Percentiles rank a stretch among this genome's conserved stretches.
phyloP scores from a whole-genome alignment of 2,113 vertebrate genomes.

The Chlorocebus sabaeus region DNA sequence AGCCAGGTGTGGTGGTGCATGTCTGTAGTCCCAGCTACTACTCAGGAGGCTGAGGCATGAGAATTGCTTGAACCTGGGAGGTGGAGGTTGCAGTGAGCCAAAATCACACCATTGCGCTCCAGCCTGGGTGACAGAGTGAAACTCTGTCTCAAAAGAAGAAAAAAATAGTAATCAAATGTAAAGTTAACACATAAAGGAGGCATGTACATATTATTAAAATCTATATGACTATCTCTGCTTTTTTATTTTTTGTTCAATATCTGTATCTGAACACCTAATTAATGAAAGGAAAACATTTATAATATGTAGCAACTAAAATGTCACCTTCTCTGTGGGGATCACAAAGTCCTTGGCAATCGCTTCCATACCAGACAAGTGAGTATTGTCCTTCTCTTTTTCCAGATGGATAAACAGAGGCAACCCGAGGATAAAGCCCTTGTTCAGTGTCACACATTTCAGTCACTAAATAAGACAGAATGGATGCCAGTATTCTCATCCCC shows the following conservation, averaged over 20 bases:
- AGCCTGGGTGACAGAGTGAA: neutral
- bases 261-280: neutral
- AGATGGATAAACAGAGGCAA: constrained; percentile 37
- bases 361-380: constrained; percentile 36
- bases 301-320: constrained; percentile 20
- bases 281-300: constrained; percentile 35
- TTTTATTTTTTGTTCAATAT: neutral
- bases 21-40: neutral
- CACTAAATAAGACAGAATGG: neutral
- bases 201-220: neutral
- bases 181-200: neutral
- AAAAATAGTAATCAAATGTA: neutral
- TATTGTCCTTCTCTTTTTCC: constrained; percentile 42
- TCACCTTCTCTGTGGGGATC: constrained; percentile 36
- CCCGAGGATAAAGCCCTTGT: constrained; percentile 11
- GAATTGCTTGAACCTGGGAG: neutral
- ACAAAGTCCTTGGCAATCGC: constrained; percentile 47
- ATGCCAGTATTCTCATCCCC: constrained; percentile 14
- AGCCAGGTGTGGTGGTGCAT: neutral
- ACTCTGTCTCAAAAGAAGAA: neutral
- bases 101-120: neutral
- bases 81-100: neutral
- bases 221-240: neutral
- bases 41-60: neutral
- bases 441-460: constrained; percentile 20